Evolutionary conservation across 2,797 vertebrate species (phyloP).

Genomic region (Neopelma chrysocephalum): DNA sequence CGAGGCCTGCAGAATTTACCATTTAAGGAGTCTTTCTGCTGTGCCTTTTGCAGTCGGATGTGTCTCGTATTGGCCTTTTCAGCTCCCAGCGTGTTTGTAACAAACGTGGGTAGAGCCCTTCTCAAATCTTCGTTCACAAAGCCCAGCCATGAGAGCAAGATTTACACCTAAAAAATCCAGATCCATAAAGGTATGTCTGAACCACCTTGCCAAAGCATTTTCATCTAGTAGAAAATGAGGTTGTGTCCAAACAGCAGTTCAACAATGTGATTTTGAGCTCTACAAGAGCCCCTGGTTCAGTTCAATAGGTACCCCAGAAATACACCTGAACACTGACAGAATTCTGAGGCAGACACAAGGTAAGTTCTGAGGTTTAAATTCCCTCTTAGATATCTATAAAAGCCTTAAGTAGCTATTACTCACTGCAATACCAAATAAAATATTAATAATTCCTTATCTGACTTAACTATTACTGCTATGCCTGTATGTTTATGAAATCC

Average conservation of each 20-base stretch:
- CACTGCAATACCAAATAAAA: background rate
- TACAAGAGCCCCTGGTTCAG: background rate
- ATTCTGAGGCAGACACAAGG: background rate
- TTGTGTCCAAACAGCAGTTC: background rate
- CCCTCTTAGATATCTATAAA: background rate
- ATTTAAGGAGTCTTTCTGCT: no score
- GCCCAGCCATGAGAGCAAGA: no score
- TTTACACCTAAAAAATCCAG: background rate
- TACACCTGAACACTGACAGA: background rate
- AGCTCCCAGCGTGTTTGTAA: no score
- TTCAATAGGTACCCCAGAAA: background rate
- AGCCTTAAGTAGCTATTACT: background rate
- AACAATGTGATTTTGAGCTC: background rate
- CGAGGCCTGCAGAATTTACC: no score
- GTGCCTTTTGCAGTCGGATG: no score
- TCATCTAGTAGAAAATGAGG: background rate
- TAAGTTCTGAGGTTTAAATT: background rate
- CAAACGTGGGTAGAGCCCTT: no score
- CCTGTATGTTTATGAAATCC: background rate
- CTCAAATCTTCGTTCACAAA: no score
- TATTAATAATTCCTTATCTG: background rate
- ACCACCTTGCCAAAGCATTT: background rate
- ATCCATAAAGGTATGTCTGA: background rate
- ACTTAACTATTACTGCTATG: background rate
- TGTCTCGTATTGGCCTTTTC: no score